Evolutionary conservation across 2,888 invertebrate genomes (phyloP).

Genomic region (Microchrysa polita): DNA sequence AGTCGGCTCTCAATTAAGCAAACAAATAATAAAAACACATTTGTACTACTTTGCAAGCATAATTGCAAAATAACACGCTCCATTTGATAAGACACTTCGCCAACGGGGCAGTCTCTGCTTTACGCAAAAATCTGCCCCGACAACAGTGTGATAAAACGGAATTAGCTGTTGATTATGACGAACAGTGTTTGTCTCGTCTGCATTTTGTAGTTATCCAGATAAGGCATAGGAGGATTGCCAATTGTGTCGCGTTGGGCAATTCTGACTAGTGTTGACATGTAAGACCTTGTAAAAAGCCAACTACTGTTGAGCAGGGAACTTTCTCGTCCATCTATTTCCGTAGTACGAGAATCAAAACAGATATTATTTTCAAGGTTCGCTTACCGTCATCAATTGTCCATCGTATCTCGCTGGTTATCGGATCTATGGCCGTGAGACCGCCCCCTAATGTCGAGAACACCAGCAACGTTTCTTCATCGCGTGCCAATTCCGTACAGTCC

Average conservation of each 20-base stretch:
- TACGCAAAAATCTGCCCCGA: neutral
- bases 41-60: too few species aligned
- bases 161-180: too few species aligned
- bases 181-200: neutral
- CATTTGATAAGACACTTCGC: neutral
- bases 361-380: neutral
- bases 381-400: slow-evolving; percentile 94
- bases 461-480: slow-evolving; percentile 78
- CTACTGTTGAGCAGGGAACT: neutral
- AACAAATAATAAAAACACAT: too few species aligned
- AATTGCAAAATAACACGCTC: too few species aligned
- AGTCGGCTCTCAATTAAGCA: too few species aligned
- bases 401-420: slow-evolving; percentile 81
- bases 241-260: neutral
- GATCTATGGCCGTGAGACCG: slow-evolving; percentile 88
- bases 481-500: slow-evolving; percentile 73
- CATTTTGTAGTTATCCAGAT: neutral
- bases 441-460: slow-evolving; percentile 95
- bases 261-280: neutral
- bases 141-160: neutral
- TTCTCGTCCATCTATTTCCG: neutral
- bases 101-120: slow-evolving; percentile 7
- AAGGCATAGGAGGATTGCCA: neutral
- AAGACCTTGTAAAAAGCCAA: neutral
- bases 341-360: neutral